Conservation (phyloP, 1,140 invertebrate genomes). For the Diprion similis region DNA sequence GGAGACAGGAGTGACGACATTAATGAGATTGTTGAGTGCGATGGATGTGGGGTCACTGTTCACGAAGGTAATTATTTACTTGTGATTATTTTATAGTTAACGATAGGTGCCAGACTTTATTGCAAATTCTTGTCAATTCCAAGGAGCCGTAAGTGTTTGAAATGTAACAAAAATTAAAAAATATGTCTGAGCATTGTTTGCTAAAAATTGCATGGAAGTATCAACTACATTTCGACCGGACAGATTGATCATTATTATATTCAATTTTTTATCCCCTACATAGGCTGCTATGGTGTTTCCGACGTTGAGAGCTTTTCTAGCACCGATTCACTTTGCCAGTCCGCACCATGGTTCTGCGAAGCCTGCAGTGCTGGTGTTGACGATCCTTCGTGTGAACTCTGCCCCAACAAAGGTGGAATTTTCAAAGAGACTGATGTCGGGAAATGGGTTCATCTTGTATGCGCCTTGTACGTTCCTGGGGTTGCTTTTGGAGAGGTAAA, state of each 20-base stretch:
- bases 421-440: slow-evolving; percentile 97
- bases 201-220: slow-evolving; percentile 10
- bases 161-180: background rate
- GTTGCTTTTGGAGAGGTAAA: slow-evolving; percentile 91
- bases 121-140: no score
- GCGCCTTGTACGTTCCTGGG: slow-evolving; percentile 95
- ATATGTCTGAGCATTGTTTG: slow-evolving; percentile 13
- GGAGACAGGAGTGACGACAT: slow-evolving; percentile 91
- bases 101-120: no score
- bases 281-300: slow-evolving; percentile 94
- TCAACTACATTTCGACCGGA: background rate
- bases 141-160: background rate
- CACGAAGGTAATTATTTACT: slow-evolving; percentile 78
- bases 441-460: slow-evolving; percentile 97
- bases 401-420: slow-evolving; percentile 85
- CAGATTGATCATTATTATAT: slow-evolving; percentile 18
- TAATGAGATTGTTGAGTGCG: slow-evolving; percentile 97
- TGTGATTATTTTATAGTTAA: no score
- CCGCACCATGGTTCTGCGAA: slow-evolving; percentile 98
- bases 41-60: slow-evolving; percentile 93
- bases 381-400: slow-evolving; percentile 87
- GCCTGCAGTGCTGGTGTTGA: slow-evolving; percentile 92
- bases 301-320: slow-evolving; percentile 90
- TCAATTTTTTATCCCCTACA: slow-evolving; percentile 18
- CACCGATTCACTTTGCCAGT: slow-evolving; percentile 89